Evolutionary conservation across 2,113 vertebrate species (phyloP).

Genomic region (Hydrolagus affinis): DNA sequence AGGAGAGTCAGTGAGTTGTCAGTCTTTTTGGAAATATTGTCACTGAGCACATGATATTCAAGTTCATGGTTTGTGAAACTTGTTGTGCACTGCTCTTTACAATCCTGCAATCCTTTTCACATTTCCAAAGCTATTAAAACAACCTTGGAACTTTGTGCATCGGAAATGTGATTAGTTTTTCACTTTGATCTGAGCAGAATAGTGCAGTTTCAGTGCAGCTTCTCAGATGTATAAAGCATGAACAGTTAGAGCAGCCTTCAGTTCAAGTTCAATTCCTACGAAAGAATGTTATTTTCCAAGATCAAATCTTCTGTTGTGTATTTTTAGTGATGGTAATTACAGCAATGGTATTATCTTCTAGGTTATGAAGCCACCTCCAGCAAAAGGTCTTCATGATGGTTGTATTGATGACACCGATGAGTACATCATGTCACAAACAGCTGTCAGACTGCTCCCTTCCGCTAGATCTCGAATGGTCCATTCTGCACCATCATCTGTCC

Average conservation of each 20-base stretch:
- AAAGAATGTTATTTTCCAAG: neutral
- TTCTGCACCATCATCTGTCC: constrained; percentile 47
- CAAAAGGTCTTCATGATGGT: constrained; percentile 42
- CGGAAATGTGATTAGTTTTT: too few species aligned
- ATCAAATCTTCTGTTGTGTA: constrained; percentile 7
- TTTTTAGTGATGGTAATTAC: constrained; percentile 19
- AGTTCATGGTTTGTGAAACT: too few species aligned
- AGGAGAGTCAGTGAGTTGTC: too few species aligned
- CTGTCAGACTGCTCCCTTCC: constrained; percentile 39
- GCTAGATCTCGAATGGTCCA: constrained; percentile 37
- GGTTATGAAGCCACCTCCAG: constrained; percentile 45
- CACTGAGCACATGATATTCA: too few species aligned
- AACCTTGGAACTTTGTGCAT: neutral
- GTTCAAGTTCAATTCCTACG: neutral
- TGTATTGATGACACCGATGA: constrained; percentile 44
- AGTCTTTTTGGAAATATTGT: too few species aligned
- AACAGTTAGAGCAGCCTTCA: neutral
- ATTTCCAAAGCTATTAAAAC: neutral
- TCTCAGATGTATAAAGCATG: neutral
- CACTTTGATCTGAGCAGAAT: neutral
- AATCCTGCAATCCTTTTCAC: too few species aligned
- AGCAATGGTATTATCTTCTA: constrained; percentile 40
- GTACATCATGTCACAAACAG: constrained; percentile 38
- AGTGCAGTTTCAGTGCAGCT: neutral
- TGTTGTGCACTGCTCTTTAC: too few species aligned